Evolutionary conservation across 2,888 invertebrate genomes (phyloP), one percentile per base, ranked within the genome.

Genomic region (Aelia acuminata): DNA sequence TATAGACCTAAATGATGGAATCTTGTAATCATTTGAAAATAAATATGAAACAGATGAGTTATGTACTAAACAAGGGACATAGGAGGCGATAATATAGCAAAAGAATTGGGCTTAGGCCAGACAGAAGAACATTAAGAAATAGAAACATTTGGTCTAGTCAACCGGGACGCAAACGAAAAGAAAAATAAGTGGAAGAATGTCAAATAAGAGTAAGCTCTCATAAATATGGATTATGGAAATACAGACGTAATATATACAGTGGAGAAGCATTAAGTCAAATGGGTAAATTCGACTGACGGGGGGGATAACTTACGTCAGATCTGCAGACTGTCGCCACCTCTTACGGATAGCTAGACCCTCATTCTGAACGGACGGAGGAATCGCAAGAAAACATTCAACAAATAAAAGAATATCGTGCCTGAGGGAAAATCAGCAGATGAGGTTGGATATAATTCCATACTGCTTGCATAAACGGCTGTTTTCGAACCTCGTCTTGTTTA

Each of bases 201-300:
- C 80, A 80, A 80, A 80, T 80, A 80, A 10, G 80, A 80, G 43
- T 80, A 80, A 80, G 80, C 43, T 43, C 80, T 80, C 80, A 80
- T 80, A 80, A 80, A 80, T 80, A 80, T 80, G 80, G 43, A 80
- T 80, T 80, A 80, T 80, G 80, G 80, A 80, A 80, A 80, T 80
- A 80, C 4, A 39, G 13, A 13, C 22, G 80, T 80, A 80, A 80
- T 80, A 80, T 80, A 80, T 80, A 80, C 80, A 80, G 80, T 31
- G 31, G 31, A 39, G 43, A 15, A n/a, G 80, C 80, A 80, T 80
- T 80, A 47, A 80, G 80, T 80, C 80, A 80, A 80, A 80, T 80
- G 80, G 80, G 80, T 47, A 47, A 80, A 80, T 80, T 80, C 80
- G 80, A 80, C n/a, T 43, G 63, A 70, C 31, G 31, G 63, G 20